Evolutionary conservation across 1,140 invertebrate genomes (phyloP).

Genomic region (Nasonia longicornis): DNA sequence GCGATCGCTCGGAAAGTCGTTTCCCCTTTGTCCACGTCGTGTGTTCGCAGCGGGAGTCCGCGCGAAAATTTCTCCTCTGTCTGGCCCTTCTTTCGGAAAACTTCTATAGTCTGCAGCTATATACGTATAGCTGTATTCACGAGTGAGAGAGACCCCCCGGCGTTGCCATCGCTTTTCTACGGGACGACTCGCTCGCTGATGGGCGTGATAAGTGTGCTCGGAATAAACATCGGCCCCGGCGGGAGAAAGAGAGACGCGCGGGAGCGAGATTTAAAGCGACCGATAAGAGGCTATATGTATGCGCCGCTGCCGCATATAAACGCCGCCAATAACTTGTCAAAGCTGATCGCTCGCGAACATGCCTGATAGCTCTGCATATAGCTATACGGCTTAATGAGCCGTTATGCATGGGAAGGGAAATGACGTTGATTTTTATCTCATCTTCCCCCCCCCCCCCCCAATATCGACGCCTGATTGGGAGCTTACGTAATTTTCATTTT

Average conservation of each 20-base stretch:
- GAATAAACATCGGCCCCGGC: constrained; percentile 28
- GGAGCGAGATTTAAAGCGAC: neutral
- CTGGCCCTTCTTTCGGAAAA: neutral
- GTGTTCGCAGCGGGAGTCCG: neutral
- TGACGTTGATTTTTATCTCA: constrained; percentile 12
- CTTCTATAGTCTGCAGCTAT: neutral
- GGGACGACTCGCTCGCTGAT: constrained; percentile 6
- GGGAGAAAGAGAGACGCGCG: neutral
- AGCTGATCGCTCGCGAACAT: neutral
- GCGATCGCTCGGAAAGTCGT: constrained; percentile 49
- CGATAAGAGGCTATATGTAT: constrained; percentile 22
- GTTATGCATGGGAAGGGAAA: constrained; percentile 14
- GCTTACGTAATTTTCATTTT: neutral
- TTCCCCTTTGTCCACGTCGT: constrained; percentile 50
- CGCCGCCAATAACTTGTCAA: constrained; percentile 28
- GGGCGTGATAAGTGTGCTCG: constrained; percentile 28
- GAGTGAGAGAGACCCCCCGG: neutral
- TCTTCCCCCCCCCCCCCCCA: neutral
- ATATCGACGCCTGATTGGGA: neutral
- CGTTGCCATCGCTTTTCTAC: constrained; percentile 5
- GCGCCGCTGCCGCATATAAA: neutral
- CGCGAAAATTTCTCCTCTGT: constrained; percentile 6
- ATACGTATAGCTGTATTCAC: neutral
- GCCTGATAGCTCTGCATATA: neutral
- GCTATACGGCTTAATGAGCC: neutral